Evolutionary conservation across 2,888 invertebrate genomes (phyloP), one percentile per base, ranked within the genome.

Genomic region (Mimachlamys varia): DNA sequence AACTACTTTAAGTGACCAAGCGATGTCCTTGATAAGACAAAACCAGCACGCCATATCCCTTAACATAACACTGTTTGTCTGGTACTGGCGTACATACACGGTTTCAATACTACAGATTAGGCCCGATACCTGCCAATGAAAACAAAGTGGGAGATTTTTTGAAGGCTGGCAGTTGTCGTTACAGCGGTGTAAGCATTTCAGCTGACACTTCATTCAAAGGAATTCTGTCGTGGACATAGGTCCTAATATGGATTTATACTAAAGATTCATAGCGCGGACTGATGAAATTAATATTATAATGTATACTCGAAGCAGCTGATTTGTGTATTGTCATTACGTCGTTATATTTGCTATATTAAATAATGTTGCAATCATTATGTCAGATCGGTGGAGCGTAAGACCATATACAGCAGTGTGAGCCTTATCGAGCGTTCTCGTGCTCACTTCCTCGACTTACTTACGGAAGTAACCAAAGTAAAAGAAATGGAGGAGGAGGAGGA

Each of bases 21-120:
- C 27, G 19, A 7, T 33, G 27, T 76, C 76, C 27, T 27, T 27
- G 27, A 10, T 1, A 1, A 22, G 27, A 7, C 76, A 76, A 27
- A 76, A 76, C 76, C 76, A 76, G 33, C 76, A 76, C 76, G 76
- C 76, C 10, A 76, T 76, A 76, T 76, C 76, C 76, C 27, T 12
- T 76, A 76, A 27, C 76, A 27, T 10, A 76, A 76, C 76, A 76
- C 10, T 76, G 58, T 4, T 10, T 58, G 76, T 76, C 33, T 27
- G 27, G 13, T 33, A 33, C 27, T 10, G 0, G 22, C 33, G 12
- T 12, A 10, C 33, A 0, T 33, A 27, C 76, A 53, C 13, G 19
- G 53, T 19, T 19, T 53, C 53, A 76, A 33, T 76, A 76, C 76
- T 27, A 19, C 76, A 76, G 76, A 76, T 76, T 76, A 76, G 0